Base-by-base conservation (phyloP, 2,113 vertebrate genomes). In the Centrocercus urophasianus region DNA sequence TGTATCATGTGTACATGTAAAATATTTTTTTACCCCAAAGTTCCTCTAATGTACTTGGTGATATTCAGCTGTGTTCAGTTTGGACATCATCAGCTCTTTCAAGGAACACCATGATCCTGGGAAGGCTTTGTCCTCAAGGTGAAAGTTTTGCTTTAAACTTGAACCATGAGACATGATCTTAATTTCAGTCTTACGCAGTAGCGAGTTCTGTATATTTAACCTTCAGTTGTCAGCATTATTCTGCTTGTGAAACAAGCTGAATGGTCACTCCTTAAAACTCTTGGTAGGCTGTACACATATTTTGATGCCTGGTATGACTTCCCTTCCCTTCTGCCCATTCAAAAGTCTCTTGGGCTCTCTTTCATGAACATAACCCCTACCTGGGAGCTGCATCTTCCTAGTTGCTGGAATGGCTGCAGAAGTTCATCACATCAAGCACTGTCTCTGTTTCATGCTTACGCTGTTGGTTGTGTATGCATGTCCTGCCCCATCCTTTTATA, bases 381-480 rank as follows among this genome's bases (percentile, higher is more conserved):
- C 36, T 77, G 50, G 22, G 20, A 83, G 14, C 43, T 70, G 45
- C 47, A 56, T 11, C 30, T 87, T 82, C 30, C 77, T 40, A 30
- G 17, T 45, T 59, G 30, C 25, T 32, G 17, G 18, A 82, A 76
- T 42, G 34, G 9, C 45, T 74, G 15, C 45, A 66, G 56, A n/a
- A 70, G 40, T 66, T 80, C 8, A 61, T 61, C 11, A 60, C 24
- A 70, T n/a, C 9, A 0, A 1, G 11, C 10, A 10, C 5, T 73
- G 10, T 67, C 90, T 83, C 30, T 19, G 6, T 78, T 82, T 91
- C 11, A 6, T 34, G 14, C 76, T 79, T 72, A 7, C 11, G 52
- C 66, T 36, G 1, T 36, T 63, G 36, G 14, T 63, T 59, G 17
- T 11, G 5, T 4, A n/a, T 60, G 30, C 18, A 20, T 1, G 0